Evolutionary conservation across 2,797 vertebrate species (phyloP).

Genomic region (Megaceryle alcyon): DNA sequence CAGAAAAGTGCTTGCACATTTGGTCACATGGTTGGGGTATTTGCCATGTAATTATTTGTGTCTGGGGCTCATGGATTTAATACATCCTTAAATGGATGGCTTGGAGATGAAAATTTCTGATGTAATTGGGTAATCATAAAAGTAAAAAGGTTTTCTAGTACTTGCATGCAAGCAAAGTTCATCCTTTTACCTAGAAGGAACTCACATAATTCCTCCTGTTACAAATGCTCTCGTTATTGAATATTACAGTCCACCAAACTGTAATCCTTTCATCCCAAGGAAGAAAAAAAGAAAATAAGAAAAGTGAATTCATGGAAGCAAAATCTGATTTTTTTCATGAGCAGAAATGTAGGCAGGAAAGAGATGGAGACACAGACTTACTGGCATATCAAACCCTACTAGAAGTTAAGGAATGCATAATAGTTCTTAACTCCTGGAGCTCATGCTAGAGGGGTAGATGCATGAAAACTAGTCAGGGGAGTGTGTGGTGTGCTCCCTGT

Average conservation of each 20-base stretch:
- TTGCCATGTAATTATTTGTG: not conserved
- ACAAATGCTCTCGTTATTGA: not conserved
- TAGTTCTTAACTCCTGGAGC: not conserved
- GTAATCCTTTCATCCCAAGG: not conserved
- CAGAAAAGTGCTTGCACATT: not conserved
- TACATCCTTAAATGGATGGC: not conserved
- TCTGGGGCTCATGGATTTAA: not conserved
- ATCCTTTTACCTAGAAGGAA: conserved; percentile 2
- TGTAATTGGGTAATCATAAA: not conserved
- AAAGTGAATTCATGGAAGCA: not conserved
- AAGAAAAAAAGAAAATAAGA: not conserved
- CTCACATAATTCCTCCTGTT: not conserved
- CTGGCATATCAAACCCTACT: not conserved
- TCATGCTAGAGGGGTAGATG: not conserved
- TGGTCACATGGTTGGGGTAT: not conserved
- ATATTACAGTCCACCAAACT: not conserved
- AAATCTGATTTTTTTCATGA: not conserved
- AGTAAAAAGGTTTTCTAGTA: not conserved
- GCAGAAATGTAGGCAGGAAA: not conserved
- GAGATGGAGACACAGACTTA: not conserved
- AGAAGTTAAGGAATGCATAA: not conserved
- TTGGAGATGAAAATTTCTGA: not conserved
- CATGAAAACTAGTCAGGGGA: not conserved
- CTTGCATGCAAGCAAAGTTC: not conserved
- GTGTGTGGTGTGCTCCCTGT: not conserved